A percentile compares a stretch with the other conserved stretches of the same genome.
phyloP scores from a whole-genome alignment of 2,888 invertebrate species.

The Eledona agricola region DNA sequence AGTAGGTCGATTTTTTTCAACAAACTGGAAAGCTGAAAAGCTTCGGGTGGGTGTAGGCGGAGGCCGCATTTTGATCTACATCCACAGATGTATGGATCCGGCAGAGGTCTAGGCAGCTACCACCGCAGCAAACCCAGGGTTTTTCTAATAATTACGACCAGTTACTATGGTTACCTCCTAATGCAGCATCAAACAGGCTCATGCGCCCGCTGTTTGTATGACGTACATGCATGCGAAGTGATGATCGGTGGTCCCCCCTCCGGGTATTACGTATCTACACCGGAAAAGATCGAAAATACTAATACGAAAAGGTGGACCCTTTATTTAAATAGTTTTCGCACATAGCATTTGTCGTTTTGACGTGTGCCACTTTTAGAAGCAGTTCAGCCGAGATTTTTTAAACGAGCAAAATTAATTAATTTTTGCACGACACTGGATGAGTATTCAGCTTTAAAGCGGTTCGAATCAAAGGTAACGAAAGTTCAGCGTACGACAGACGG shows the following conservation, averaged over 20 bases:
- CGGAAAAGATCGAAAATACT: no score
- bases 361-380: no score
- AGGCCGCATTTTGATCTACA: slow-evolving; percentile 19
- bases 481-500: slow-evolving; percentile 22
- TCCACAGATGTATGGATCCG: slow-evolving; percentile 23
- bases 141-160: slow-evolving; percentile 35
- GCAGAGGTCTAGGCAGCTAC: slow-evolving; percentile 28
- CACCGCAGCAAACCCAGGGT: slow-evolving; percentile 26
- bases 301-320: no score
- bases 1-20: not conserved
- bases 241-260: no score
- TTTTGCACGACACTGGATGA: no score
- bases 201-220: slow-evolving; percentile 22
- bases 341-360: no score
- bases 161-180: slow-evolving; percentile 34
- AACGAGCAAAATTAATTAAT: no score
- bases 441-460: not conserved
- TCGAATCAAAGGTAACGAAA: slow-evolving; percentile 11
- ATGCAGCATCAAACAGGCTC: slow-evolving; percentile 27
- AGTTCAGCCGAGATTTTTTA: no score
- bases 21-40: slow-evolving; percentile 2
- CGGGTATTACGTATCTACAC: no score
- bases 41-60: slow-evolving; percentile 13
- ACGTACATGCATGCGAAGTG: no score
- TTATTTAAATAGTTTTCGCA: no score